These are phyloP conservation scores for Tethya wilhelma DNA, from an alignment of 37 sponge, comb jelly and placozoan species.

Conservation along the genomic window DNA sequence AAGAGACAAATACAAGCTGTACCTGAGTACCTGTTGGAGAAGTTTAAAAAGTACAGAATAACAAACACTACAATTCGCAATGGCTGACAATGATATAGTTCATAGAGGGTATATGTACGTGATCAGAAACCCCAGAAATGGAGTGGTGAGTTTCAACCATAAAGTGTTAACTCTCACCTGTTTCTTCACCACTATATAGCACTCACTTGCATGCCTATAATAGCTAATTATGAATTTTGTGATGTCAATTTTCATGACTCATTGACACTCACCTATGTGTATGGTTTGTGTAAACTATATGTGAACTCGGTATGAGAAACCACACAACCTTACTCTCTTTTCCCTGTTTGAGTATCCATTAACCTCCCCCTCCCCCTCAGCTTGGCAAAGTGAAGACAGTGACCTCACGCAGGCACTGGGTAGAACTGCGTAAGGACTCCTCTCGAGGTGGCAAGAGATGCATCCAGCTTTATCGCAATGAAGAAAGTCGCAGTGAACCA, in stretches of 20 bases:
- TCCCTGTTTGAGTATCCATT: not conserved
- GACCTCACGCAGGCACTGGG: slow-evolving; percentile 38
- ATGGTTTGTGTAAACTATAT: too few relatives aligned
- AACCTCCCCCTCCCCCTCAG: too few relatives aligned
- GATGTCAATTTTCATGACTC: too few relatives aligned
- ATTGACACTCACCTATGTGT: too few relatives aligned
- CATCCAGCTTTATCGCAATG: slow-evolving; percentile 46
- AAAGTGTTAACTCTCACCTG: too few relatives aligned
- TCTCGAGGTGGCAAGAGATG: not conserved
- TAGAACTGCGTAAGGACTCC: slow-evolving; percentile 36
- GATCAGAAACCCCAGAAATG: slow-evolving; percentile 25
- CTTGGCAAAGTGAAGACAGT: slow-evolving; percentile 6
- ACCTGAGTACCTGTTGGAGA: too few relatives aligned
- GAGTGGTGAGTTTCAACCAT: slow-evolving; percentile 38
- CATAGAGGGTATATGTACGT: slow-evolving; percentile 50
- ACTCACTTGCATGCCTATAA: too few relatives aligned
- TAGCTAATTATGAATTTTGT: too few relatives aligned
- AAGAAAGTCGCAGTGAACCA: slow-evolving; percentile 35
- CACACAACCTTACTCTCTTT: not conserved
- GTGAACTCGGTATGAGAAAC: not conserved
- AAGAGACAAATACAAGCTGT: too few relatives aligned
- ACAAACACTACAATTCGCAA: too few relatives aligned
- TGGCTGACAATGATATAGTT: slow-evolving; percentile 50
- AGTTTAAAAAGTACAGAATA: too few relatives aligned
- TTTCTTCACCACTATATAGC: too few relatives aligned